A percentile compares a stretch with the other conserved stretches of the same genome.
These are phyloP conservation scores for Magallana angulata DNA, from an alignment of 1,140 invertebrate genomes.

Conservation along the genomic window DNA sequence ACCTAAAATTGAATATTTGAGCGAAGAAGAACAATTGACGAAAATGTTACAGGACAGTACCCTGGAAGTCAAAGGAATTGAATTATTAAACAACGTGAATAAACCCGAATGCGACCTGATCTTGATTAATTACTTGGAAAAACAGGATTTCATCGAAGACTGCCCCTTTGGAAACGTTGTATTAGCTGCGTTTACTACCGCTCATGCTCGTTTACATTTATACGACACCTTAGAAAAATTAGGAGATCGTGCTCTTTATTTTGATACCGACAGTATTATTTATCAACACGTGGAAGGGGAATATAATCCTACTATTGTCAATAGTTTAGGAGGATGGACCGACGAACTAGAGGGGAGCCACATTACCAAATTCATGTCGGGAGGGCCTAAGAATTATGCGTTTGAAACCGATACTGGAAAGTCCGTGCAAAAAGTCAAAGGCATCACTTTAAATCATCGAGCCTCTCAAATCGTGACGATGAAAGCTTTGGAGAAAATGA, in stretches of 20 bases:
- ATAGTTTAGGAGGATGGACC: constrained; percentile 12
- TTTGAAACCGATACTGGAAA: constrained; percentile 8
- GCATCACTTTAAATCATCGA: constrained; percentile 36
- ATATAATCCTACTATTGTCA: neutral
- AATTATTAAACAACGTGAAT: neutral
- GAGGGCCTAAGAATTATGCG: constrained; percentile 42
- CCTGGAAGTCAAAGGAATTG: neutral
- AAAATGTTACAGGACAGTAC: neutral
- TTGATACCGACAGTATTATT: constrained; percentile 77
- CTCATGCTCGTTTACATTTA: constrained; percentile 77
- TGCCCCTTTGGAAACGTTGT: constrained; percentile 67
- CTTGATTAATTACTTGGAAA: neutral
- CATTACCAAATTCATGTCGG: constrained; percentile 35
- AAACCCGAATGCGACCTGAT: neutral
- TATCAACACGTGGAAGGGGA: neutral
- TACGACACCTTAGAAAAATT: constrained; percentile 74
- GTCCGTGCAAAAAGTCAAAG: constrained; percentile 40
- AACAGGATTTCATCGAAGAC: neutral
- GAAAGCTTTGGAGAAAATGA: neutral
- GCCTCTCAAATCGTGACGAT: neutral
- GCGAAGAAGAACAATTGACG: neutral
- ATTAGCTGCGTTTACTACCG: constrained; percentile 76
- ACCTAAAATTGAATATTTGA: constrained; percentile 22
- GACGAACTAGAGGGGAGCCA: constrained; percentile 31
- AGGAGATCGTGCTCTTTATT: constrained; percentile 74